A percentile compares a stretch with the other conserved stretches of the same genome.
Evolutionary conservation across 2,797 vertebrate species (phyloP).

Genomic region (Muraenolepis orangiensis): DNA sequence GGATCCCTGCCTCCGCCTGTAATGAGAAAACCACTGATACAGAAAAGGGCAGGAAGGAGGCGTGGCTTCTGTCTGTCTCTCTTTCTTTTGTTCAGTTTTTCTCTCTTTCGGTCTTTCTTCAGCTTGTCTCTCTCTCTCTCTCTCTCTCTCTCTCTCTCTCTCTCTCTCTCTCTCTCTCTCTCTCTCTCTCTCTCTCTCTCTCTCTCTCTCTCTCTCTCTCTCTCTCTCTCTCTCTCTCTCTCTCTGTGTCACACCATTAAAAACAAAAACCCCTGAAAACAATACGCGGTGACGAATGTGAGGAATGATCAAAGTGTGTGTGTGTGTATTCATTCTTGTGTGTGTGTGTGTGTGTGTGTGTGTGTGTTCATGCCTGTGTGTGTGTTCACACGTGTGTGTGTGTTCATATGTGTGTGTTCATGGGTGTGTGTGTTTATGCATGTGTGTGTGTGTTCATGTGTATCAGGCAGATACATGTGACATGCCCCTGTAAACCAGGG

Average conservation of each 20-base stretch:
- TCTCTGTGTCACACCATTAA: not conserved
- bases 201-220: slow-evolving; percentile 10
- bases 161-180: not conserved
- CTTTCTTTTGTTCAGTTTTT: slow-evolving; percentile 23
- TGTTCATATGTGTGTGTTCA: not conserved
- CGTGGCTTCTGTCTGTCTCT: not conserved
- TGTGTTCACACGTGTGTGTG: not conserved
- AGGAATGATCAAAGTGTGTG: not conserved
- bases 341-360: not conserved
- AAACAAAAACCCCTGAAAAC: not conserved
- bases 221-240: not conserved
- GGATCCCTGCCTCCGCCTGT: slow-evolving; percentile 36
- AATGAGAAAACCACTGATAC: slow-evolving; percentile 52
- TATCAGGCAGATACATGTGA: slow-evolving; percentile 33
- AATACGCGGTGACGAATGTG: not conserved
- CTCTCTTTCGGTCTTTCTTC: slow-evolving; percentile 11
- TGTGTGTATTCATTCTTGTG: not conserved
- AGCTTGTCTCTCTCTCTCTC: slow-evolving; percentile 19
- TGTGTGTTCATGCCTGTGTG: not conserved
- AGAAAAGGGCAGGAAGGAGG: slow-evolving; percentile 29
- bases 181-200: slow-evolving; percentile 5
- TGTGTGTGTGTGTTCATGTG: slow-evolving; percentile 20
- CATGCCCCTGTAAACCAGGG: slow-evolving; percentile 30
- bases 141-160: slow-evolving; percentile 10
- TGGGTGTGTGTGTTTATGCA: not conserved